These are phyloP conservation scores for Conistra vaccinii DNA, from an alignment of 2,888 invertebrate species.

Conservation along the genomic window DNA sequence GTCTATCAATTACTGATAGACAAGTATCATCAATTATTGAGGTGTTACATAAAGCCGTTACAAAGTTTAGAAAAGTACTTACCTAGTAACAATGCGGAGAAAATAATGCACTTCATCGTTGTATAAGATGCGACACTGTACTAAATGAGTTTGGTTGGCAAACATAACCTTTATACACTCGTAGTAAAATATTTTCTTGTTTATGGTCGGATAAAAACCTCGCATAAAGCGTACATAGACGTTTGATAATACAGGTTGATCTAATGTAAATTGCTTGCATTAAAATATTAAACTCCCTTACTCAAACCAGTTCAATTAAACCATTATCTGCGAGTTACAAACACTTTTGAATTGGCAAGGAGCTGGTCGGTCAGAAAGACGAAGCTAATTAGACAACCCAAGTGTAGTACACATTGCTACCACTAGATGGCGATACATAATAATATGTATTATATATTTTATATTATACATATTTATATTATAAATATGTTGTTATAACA, in stretches of 20 bases:
- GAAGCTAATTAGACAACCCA: too few species aligned
- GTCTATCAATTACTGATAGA: background rate
- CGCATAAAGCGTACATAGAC: constrained; percentile 12
- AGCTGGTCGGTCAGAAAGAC: too few species aligned
- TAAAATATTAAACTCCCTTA: background rate
- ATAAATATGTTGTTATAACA: too few species aligned
- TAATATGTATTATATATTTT: too few species aligned
- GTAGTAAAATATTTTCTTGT: constrained; percentile 8
- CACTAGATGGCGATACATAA: too few species aligned
- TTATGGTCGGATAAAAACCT: constrained; percentile 48
- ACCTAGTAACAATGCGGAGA: constrained; percentile 38
- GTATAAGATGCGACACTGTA: constrained; percentile 17
- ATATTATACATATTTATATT: too few species aligned
- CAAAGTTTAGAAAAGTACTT: constrained; percentile 9
- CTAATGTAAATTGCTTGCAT: background rate
- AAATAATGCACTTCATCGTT: constrained; percentile 38
- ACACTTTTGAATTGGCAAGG: too few species aligned
- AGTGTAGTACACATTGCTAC: too few species aligned
- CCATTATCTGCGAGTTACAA: too few species aligned
- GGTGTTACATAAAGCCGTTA: too few species aligned
- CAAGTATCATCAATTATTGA: too few species aligned
- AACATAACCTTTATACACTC: constrained; percentile 37
- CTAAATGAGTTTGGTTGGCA: constrained; percentile 17
- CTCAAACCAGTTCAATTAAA: too few species aligned
- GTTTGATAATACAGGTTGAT: constrained; percentile 45